Conservation (phyloP, 1,140 invertebrate species). For the Drosophila pectinifera region DNA sequence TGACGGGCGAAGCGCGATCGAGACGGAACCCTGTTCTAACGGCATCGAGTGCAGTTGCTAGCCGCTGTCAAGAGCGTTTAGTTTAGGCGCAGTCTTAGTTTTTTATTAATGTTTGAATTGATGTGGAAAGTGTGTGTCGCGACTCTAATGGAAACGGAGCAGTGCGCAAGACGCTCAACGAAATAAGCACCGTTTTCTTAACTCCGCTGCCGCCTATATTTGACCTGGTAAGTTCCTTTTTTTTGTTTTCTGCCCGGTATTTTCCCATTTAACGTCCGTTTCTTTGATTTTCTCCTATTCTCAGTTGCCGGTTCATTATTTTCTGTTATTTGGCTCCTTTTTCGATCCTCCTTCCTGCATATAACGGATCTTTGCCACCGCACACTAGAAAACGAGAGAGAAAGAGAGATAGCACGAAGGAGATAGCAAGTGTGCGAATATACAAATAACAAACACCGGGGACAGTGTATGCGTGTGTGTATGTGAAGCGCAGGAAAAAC, state of each 20-base stretch:
- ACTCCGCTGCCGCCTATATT: slow-evolving; percentile 2
- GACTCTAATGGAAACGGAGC: slow-evolving; percentile 52
- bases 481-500: slow-evolving; percentile 21
- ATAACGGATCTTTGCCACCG: slow-evolving; percentile 53
- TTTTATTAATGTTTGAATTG: slow-evolving; percentile 65
- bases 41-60: slow-evolving; percentile 3
- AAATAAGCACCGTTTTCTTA: slow-evolving; percentile 66
- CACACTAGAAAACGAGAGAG: slow-evolving; percentile 23
- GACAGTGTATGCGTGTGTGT: slow-evolving; percentile 28
- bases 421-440: slow-evolving; percentile 21
- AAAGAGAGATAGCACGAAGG: slow-evolving; percentile 4
- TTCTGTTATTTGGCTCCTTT: slow-evolving; percentile 23
- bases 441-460: slow-evolving; percentile 10
- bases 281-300: neutral
- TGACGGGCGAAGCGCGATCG: neutral
- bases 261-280: neutral
- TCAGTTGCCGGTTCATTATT: slow-evolving; percentile 7
- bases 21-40: neutral
- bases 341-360: slow-evolving; percentile 23
- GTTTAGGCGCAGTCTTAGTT: slow-evolving; percentile 36
- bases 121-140: slow-evolving; percentile 67
- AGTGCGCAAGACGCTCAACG: slow-evolving; percentile 58
- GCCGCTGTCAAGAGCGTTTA: slow-evolving; percentile 10
- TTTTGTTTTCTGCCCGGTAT: neutral
- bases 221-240: slow-evolving; percentile 5